Percentiles rank a stretch among this genome's conserved stretches.
These are phyloP conservation scores for Nasonia vitripennis DNA, from an alignment of 1,140 invertebrate genomes.

Conservation along the genomic window DNA sequence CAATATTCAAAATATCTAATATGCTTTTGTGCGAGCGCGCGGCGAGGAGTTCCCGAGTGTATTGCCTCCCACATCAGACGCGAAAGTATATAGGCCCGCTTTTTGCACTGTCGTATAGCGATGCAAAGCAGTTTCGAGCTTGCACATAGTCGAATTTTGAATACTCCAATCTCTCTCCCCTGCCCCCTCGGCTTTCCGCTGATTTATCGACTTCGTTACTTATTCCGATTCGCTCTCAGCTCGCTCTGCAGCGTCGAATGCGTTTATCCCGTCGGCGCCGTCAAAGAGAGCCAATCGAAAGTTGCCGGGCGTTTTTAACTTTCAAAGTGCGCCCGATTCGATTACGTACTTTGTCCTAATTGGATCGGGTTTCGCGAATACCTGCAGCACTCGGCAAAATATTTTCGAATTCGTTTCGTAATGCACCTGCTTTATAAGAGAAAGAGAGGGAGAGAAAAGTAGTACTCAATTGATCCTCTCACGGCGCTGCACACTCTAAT, in stretches of 20 bases:
- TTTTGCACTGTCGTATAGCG: neutral
- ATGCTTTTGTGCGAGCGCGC: constrained; percentile 59
- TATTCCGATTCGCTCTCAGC: constrained; percentile 40
- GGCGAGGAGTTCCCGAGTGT: constrained; percentile 51
- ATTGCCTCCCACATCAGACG: constrained; percentile 49
- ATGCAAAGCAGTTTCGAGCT: constrained; percentile 44
- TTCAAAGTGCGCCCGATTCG: neutral
- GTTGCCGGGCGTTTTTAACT: constrained; percentile 11
- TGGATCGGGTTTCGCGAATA: constrained; percentile 15
- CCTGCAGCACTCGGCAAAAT: too few species aligned
- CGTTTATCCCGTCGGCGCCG: constrained; percentile 8
- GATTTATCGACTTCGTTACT: constrained; percentile 52
- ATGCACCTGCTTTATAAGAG: too few species aligned
- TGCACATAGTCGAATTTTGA: constrained; percentile 43
- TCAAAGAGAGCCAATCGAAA: constrained; percentile 23
- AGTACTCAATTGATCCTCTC: neutral
- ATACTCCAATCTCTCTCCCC: constrained; percentile 31
- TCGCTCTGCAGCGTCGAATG: constrained; percentile 9
- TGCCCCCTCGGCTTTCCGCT: constrained; percentile 21
- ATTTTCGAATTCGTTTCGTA: neutral
- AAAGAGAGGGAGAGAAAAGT: too few species aligned
- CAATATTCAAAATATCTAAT: constrained; percentile 70
- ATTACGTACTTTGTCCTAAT: neutral
- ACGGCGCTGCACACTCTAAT: neutral
- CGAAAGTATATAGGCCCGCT: neutral